A percentile compares a stretch with the other conserved stretches of the same genome.
Conservation (phyloP, 2,797 vertebrate genomes). For the Gymnocypris eckloni region DNA sequence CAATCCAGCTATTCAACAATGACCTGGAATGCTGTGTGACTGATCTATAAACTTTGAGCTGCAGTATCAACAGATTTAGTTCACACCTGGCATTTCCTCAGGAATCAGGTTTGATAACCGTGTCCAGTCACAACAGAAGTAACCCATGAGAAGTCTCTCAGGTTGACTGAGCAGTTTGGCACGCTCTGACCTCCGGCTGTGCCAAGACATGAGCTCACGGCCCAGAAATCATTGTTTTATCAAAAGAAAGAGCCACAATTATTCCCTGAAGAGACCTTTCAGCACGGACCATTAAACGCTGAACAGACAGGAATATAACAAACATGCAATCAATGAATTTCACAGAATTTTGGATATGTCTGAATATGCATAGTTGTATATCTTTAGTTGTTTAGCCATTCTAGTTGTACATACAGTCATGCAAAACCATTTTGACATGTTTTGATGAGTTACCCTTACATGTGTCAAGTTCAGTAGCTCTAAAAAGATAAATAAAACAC, state of each 20-base stretch:
- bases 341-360: neutral
- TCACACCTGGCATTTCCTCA: slow-evolving; percentile 57
- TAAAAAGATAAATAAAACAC: neutral
- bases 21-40: neutral
- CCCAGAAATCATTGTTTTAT: slow-evolving; percentile 51
- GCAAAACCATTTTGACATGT: neutral
- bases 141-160: slow-evolving; percentile 60
- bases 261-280: slow-evolving; percentile 55
- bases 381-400: neutral
- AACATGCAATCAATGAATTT: neutral
- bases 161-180: slow-evolving; percentile 64
- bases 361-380: neutral
- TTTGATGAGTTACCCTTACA: neutral
- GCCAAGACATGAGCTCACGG: slow-evolving; percentile 65
- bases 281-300: neutral
- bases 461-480: slow-evolving; percentile 19
- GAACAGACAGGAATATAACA: neutral
- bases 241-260: slow-evolving; percentile 48
- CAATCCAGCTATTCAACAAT: neutral
- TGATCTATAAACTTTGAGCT: neutral
- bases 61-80: neutral
- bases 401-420: neutral
- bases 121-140: slow-evolving; percentile 58
- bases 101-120: slow-evolving; percentile 59
- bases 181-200: slow-evolving; percentile 55